Evolutionary conservation across 64 coral and sea anemone genomes (phyloP), one percentile per base, ranked within the genome.

Genomic region (Platygyra sinensis): DNA sequence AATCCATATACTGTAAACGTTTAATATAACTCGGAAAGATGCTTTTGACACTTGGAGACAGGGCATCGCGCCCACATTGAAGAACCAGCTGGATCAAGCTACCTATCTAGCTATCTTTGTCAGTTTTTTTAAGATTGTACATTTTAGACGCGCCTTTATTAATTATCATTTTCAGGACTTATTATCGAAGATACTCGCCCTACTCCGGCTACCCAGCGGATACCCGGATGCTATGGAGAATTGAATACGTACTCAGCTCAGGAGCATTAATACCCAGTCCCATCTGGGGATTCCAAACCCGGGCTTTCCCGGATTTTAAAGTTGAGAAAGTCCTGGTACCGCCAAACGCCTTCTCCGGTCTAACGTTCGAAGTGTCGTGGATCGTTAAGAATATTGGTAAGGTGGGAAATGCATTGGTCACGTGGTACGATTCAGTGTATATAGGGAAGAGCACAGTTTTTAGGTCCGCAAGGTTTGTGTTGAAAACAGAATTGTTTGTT

Each of bases 211-310:
- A 92, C 62, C 90, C 94, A 73, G 86, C 86, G 15, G 82, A 87
- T 65, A 96, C 79, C 30, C 10, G 72, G 52, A 93, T 96, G 72
- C 62, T 96, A 7, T 96, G 94, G 94, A 86, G 92, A 89, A 74
- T 96, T 30, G 69, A 89, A 32, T 96, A 96, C 74, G 75, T 96
- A 9, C 38, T 86, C 54, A 72, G 29, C n/a, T 93, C 90, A 17
- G 90, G 94, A 29, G 33, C 60, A 51, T 46, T 89, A 39, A 89
- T 96, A 39, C 94, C 94, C 1, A 89, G 94, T 77, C 94, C 94
- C 2, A 54, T 92, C 18, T 96, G 94, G 94, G 94, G 94, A 30
- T 96, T 96, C 52, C 57, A 82, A 60, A 96, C 94, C n/a, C 81
- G 86, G 60, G 89, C 89, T 5, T 96, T 78, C 30, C 90, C 90